Base-by-base conservation (phyloP, 2,113 vertebrate species). In the Pycnonotus jocosus region DNA sequence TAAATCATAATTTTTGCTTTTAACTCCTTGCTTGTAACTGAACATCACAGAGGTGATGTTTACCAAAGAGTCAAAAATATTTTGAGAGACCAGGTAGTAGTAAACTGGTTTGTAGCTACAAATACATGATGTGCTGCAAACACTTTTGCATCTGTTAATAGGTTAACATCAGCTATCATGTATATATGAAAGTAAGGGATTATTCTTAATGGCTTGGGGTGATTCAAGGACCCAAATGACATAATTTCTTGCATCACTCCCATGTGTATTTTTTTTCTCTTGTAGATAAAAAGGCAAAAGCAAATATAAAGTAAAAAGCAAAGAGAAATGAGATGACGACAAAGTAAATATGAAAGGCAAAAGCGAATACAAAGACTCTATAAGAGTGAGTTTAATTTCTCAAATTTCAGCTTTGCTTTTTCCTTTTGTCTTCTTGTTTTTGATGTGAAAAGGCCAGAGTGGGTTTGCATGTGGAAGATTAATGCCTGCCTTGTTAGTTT, bases 221-320 rank as follows among this genome's bases (percentile, higher is more conserved):
- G 6, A 70, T 37, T 51, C 53, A 89, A 31, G 48, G 45, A 66
- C n/a, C 20, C 81, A 81, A 56, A 40, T 56, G 20, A 68, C 1
- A 5, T 64, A 11, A 78, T 47, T 89, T 85, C 73, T 89, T 89
- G 60, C 65, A 81, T 84, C 71, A 87, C 24, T 56, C 57, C 31
- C 33, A 19, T 54, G 71, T 38, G 30, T 48, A 85, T 68, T 1
- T 69, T 71, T 91, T 88, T 72, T 62, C n/a, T 38, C 25, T 69
- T 66, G 42, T 27, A 81, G 77, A 81, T 78, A 88, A 86, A 90
- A 91, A 86, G 48, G 47, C 50, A 54, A 92, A 92, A 62, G 68
- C 76, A 95, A 90, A 93, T 42, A 77, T 42, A 90, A 88, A 68
- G 62, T 23, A 57, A 73, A 96, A 82, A 81, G 60, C 56, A 92